A percentile compares a stretch with the other conserved stretches of the same genome.
Evolutionary conservation across 2,888 invertebrate species (phyloP).

Genomic region (Heliconius cydno): DNA sequence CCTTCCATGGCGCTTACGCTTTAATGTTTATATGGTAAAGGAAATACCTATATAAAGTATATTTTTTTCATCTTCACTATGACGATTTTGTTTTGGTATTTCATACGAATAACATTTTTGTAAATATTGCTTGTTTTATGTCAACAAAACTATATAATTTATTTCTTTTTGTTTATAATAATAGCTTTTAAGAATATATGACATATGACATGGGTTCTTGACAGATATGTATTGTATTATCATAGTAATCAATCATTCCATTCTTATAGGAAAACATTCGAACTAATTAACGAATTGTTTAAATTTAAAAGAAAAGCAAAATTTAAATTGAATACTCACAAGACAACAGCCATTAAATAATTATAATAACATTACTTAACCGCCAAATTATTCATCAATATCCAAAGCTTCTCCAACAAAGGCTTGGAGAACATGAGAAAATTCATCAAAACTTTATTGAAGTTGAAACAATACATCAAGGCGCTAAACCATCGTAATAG

Average conservation of each 20-base stretch:
- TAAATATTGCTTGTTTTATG: neutral
- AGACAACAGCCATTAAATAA: constrained; percentile 64
- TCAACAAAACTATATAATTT: neutral
- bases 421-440: constrained; percentile 72
- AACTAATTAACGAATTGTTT: neutral
- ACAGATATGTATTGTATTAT: no score
- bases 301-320: neutral
- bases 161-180: neutral
- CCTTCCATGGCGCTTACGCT: constrained; percentile 60
- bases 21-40: constrained; percentile 30
- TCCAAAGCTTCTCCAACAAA: constrained; percentile 75
- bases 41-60: neutral
- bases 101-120: neutral
- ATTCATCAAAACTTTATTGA: constrained; percentile 83
- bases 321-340: neutral
- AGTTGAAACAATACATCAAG: constrained; percentile 82
- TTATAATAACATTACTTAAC: constrained; percentile 65
- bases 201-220: no score
- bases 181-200: no score
- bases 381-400: constrained; percentile 80
- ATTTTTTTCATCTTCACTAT: constrained; percentile 15
- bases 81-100: neutral
- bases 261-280: neutral
- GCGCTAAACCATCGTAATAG: constrained; percentile 82
- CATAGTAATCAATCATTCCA: neutral